Percentiles rank a stretch among this genome's conserved stretches.
These are phyloP conservation scores for Monomorium pharaonis DNA, from an alignment of 1,140 invertebrate species.

Conservation along the genomic window DNA sequence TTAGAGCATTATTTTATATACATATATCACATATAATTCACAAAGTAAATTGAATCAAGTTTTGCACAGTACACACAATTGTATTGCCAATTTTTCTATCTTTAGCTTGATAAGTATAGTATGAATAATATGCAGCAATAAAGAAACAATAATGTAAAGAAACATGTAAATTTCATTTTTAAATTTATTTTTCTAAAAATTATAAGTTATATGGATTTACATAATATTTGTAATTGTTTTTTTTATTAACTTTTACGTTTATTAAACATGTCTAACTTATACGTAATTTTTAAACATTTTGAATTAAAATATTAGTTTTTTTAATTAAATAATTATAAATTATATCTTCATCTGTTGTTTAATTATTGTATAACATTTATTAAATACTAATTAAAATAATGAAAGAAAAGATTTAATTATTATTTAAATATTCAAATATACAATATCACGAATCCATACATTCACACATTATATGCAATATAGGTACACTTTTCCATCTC, in stretches of 20 bases:
- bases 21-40: background rate
- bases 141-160: too few species aligned
- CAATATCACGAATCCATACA: background rate
- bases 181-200: background rate
- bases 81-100: background rate
- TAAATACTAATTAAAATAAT: background rate
- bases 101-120: background rate
- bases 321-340: background rate
- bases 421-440: background rate
- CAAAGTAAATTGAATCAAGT: background rate
- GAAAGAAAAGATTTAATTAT: background rate
- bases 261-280: background rate
- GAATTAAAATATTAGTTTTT: background rate
- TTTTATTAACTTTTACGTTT: background rate
- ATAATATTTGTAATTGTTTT: background rate
- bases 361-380: background rate
- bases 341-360: background rate
- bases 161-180: too few species aligned
- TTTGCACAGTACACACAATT: background rate
- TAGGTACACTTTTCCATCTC: background rate
- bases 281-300: background rate
- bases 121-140: background rate
- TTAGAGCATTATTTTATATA: background rate
- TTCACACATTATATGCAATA: background rate
- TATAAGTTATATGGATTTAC: background rate